These are phyloP conservation scores for Pseudopleuronectes americanus DNA, from an alignment of 2,797 vertebrate genomes.

Conservation along the genomic window DNA sequence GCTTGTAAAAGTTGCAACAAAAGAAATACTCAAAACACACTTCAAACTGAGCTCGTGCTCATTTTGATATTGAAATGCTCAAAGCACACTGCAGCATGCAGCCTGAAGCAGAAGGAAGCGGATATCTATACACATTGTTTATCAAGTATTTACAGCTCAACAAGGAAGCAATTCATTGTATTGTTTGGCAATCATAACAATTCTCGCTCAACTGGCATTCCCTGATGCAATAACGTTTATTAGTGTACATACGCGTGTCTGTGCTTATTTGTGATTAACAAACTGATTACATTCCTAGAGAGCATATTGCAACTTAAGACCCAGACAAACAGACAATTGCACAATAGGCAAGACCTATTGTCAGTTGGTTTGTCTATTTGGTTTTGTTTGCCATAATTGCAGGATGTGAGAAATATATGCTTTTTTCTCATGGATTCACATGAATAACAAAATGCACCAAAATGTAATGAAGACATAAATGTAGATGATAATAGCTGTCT, in stretches of 20 bases:
- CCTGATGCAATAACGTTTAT: not conserved
- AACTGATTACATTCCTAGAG: too few relatives aligned
- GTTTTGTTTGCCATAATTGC: too few relatives aligned
- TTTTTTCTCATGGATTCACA: too few relatives aligned
- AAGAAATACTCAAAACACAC: conserved; percentile 7
- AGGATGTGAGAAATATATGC: too few relatives aligned
- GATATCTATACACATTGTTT: conserved; percentile 22
- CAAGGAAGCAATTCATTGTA: not conserved
- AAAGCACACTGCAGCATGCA: conserved; percentile 28
- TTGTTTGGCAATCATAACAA: conserved; percentile 6
- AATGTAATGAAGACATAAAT: too few relatives aligned
- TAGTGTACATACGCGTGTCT: not conserved
- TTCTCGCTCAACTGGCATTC: not conserved
- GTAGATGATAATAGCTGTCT: too few relatives aligned
- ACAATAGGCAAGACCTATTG: not conserved
- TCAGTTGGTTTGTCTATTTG: too few relatives aligned
- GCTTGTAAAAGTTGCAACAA: not conserved
- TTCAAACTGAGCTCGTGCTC: conserved; percentile 15
- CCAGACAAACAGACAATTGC: not conserved
- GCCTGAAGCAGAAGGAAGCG: not conserved
- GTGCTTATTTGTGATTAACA: too few relatives aligned
- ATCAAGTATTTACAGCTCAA: conserved; percentile 60
- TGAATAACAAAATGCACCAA: too few relatives aligned
- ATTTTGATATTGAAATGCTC: conserved; percentile 4
- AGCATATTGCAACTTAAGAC: too few relatives aligned